Base-by-base conservation (phyloP, 1,140 invertebrate genomes). In the Pectinophora gossypiella region DNA sequence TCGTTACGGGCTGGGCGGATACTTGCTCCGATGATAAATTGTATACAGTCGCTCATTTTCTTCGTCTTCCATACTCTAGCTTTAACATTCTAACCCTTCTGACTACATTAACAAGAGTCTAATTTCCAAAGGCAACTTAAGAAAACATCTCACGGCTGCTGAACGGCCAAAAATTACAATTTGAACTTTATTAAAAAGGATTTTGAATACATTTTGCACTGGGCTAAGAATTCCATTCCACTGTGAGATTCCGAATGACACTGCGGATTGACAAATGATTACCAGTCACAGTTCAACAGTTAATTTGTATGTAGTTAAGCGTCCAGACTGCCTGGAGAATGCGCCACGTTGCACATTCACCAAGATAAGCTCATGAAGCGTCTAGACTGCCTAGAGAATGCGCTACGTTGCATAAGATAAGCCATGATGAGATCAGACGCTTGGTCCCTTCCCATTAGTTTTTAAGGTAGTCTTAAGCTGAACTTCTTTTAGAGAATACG, bases 1-100 rank as follows among this genome's bases (percentile, higher is more conserved):
- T 82, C 71, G 82, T 85, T 82, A 73, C 73, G 76, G 69, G 58
- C 61, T 68, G 82, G 79, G 82, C 78, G 79, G 74, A 83, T 83
- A 83, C 78, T 83, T 82, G 69, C 54, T 59, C 57, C 49, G 72
- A 85, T 85, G 82, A 85, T 85, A 76, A 85, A 85, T 85, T 75
- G 67, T 72, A 65, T 60, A 56, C 72, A 70, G 58, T 75, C 75
- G 59, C 59, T 81, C 72, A 77, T 82, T 72, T 74, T 76, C 65
- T 54, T 64, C 61, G 45, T 35, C 58, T 47, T 47, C 48, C 19
- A 21, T 38, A 46, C 36, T 42, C n/a, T 32, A 12, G 48, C 52
- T 40, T 27, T 42, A 47, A 19, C 40, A 38, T 54, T 63, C 53
- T 64, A 40, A 61, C 49, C 54, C 64, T 36, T 73, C 67, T 47